Evolutionary conservation across 2,888 invertebrate genomes (phyloP).

Genomic region (Lydus trimaculatus): DNA sequence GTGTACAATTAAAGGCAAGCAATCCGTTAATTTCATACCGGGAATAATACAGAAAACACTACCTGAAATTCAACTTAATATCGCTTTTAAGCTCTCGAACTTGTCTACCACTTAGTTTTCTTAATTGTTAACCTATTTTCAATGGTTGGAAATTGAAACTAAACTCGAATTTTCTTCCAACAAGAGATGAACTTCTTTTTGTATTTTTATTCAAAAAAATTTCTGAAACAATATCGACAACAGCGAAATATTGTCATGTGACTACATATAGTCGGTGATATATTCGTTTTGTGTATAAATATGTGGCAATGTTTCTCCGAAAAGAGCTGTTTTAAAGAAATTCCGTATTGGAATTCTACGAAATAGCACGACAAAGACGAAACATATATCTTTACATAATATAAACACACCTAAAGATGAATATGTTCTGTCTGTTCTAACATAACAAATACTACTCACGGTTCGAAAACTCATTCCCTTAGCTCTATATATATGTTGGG

Average conservation of each 20-base stretch:
- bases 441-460: conserved; percentile 40
- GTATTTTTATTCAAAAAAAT: neutral
- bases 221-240: neutral
- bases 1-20: neutral
- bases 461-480: conserved; percentile 39
- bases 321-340: neutral
- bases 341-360: neutral
- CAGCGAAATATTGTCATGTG: neutral
- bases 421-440: conserved; percentile 36
- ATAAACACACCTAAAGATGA: conserved; percentile 23
- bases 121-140: neutral
- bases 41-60: neutral
- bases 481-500: conserved; percentile 11
- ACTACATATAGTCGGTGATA: neutral
- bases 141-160: neutral
- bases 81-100: neutral
- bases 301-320: neutral
- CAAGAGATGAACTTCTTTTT: neutral
- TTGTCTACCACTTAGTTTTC: neutral
- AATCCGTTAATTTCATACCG: neutral
- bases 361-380: neutral
- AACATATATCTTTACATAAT: neutral
- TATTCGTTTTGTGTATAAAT: neutral
- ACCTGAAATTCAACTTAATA: neutral
- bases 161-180: neutral